A percentile compares a stretch with the other conserved stretches of the same genome.
Conservation (phyloP, 2,113 vertebrate genomes). For the Vanacampus margaritifer region DNA sequence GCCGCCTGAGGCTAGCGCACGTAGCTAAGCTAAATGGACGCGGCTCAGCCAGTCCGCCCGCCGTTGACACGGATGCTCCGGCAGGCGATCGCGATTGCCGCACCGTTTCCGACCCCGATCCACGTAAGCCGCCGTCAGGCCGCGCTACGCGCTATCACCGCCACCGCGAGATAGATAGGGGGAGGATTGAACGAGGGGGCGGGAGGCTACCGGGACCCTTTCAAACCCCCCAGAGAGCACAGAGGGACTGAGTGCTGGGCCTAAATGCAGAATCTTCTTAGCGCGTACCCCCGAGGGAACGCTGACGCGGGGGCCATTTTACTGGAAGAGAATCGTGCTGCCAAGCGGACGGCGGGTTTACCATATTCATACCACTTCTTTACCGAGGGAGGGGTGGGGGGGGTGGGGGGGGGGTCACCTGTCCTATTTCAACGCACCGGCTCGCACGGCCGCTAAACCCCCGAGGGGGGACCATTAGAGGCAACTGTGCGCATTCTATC, state of each 20-base stretch:
- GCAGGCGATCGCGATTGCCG: constrained; percentile 25
- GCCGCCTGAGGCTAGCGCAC: constrained; percentile 47
- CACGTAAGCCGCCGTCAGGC: constrained; percentile 43
- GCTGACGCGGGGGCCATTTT: constrained; percentile 56
- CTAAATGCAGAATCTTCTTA: constrained; percentile 70
- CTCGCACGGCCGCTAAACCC: constrained; percentile 48
- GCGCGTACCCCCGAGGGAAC: constrained; percentile 63
- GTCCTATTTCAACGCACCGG: constrained; percentile 64
- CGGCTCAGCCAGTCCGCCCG: constrained; percentile 42
- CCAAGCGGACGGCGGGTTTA: constrained; percentile 68
- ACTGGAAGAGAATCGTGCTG: constrained; percentile 70
- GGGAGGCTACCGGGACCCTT: constrained; percentile 14
- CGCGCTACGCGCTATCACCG: constrained; percentile 33
- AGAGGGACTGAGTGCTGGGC: constrained; percentile 55
- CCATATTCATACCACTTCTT: constrained; percentile 73
- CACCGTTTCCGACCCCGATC: constrained; percentile 38
- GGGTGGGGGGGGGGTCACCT: constrained; percentile 62
- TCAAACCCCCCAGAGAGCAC: constrained; percentile 57
- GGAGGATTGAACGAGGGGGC: constrained; percentile 41
- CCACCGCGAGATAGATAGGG: constrained; percentile 43
- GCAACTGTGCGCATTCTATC: constrained; percentile 51
- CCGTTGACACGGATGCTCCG: constrained; percentile 32
- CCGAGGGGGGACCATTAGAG: constrained; percentile 68
- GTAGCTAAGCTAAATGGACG: constrained; percentile 51
- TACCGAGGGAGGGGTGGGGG: constrained; percentile 45